A percentile compares a stretch with the other conserved stretches of the same genome.
Conservation (phyloP, 2,888 invertebrate species). For the Volucella zonaria region DNA sequence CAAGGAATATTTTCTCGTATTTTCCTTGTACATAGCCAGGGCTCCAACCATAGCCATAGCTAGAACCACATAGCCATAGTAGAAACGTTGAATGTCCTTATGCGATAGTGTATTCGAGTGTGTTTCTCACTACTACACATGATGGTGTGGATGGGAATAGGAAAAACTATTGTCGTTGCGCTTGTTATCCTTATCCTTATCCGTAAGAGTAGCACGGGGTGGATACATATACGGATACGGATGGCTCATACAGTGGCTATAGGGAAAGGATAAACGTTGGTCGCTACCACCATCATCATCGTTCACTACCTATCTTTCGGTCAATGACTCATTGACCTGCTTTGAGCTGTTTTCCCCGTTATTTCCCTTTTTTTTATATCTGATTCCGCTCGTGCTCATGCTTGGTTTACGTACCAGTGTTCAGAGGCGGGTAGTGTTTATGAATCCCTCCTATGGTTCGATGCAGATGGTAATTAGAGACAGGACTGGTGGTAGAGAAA, state of each 20-base stretch:
- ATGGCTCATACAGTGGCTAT: not conserved
- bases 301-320: slow-evolving; percentile 68
- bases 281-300: slow-evolving; percentile 23
- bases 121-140: slow-evolving; percentile 28
- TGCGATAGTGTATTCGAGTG: slow-evolving; percentile 5
- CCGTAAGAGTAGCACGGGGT: too few species aligned
- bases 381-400: slow-evolving; percentile 12
- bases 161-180: slow-evolving; percentile 54
- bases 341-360: slow-evolving; percentile 38
- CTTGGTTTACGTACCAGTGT: slow-evolving; percentile 45
- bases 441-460: slow-evolving; percentile 45
- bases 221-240: not conserved
- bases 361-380: slow-evolving; percentile 22
- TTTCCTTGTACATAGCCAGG: slow-evolving; percentile 31
- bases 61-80: not conserved
- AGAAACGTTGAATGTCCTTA: slow-evolving; percentile 35
- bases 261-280: slow-evolving; percentile 21
- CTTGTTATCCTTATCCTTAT: slow-evolving; percentile 6
- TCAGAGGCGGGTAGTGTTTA: slow-evolving; percentile 41
- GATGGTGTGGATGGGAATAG: not conserved
- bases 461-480: slow-evolving; percentile 71
- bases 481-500: not conserved
- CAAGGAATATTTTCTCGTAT: slow-evolving; percentile 51
- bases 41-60: too few species aligned
- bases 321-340: slow-evolving; percentile 73